These are phyloP conservation scores for Phyllostomus discolor DNA, from an alignment of 2,113 vertebrate genomes.

Conservation along the genomic window DNA sequence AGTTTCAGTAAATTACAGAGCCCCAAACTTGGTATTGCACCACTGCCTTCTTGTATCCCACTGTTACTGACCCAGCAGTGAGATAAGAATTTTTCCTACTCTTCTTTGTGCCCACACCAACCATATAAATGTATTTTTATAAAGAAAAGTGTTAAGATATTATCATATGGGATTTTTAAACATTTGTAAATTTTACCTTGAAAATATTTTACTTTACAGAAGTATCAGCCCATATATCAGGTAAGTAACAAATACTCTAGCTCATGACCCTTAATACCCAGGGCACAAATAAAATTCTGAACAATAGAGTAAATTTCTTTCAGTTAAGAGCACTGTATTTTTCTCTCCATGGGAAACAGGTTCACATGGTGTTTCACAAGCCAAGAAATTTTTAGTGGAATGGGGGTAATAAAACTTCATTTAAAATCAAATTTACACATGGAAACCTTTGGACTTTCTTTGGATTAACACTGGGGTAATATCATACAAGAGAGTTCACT, in stretches of 20 bases:
- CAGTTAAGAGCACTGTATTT: neutral
- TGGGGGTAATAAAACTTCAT: constrained; percentile 9
- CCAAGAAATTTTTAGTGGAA: neutral
- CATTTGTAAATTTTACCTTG: neutral
- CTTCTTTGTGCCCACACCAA: neutral
- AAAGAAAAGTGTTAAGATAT: neutral
- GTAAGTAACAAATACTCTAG: neutral
- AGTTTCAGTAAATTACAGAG: neutral
- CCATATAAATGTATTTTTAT: neutral
- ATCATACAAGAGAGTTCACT: neutral
- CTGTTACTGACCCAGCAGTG: neutral
- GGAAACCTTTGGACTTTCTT: constrained; percentile 9
- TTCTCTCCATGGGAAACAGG: neutral
- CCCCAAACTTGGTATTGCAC: neutral
- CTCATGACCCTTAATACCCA: neutral
- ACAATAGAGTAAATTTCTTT: neutral
- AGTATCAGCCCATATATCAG: neutral
- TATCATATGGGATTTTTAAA: neutral
- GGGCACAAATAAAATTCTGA: neutral
- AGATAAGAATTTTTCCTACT: neutral
- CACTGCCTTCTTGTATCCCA: neutral
- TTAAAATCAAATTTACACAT: constrained; percentile 44
- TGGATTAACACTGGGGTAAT: neutral
- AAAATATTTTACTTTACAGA: neutral
- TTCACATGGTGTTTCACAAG: neutral